These are phyloP conservation scores for Syngnathus floridae DNA, from an alignment of 2,113 vertebrate species.

Conservation along the genomic window DNA sequence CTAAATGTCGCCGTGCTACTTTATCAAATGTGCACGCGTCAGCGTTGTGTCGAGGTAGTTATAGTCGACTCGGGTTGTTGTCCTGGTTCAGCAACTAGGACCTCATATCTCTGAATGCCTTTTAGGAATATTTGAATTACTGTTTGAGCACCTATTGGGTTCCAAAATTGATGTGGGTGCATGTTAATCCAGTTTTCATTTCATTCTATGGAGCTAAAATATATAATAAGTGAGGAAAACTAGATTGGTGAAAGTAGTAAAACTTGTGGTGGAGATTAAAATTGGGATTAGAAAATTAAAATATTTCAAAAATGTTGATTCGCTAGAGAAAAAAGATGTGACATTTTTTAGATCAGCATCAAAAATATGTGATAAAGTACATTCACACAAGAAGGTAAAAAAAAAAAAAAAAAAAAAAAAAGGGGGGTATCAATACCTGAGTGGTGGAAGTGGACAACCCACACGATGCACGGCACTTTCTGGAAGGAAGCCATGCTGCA, in stretches of 20 bases:
- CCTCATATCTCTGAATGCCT: conserved; percentile 41
- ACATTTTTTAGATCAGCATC: too few relatives aligned
- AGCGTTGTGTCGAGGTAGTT: conserved; percentile 4
- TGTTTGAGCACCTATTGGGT: conserved; percentile 64
- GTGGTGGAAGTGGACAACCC: neutral
- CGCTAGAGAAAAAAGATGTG: too few relatives aligned
- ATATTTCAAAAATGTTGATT: too few relatives aligned
- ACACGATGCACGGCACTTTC: neutral
- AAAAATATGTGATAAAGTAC: neutral
- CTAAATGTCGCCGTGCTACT: conserved; percentile 22
- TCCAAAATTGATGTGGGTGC: conserved; percentile 30
- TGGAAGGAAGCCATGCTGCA: neutral
- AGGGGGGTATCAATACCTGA: neutral
- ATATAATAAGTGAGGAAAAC: too few relatives aligned
- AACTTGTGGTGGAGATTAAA: too few relatives aligned
- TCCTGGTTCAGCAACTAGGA: conserved; percentile 33
- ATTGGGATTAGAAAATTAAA: too few relatives aligned
- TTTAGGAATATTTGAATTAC: conserved; percentile 38
- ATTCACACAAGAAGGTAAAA: neutral
- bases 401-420: neutral
- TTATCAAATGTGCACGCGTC: conserved; percentile 8
- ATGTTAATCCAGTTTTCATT: conserved; percentile 66
- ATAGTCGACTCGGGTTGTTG: conserved; percentile 14
- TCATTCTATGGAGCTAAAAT: conserved; percentile 14
- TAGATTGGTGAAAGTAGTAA: too few relatives aligned